A percentile compares a stretch with the other conserved stretches of the same genome.
These are phyloP conservation scores for Pygoscelis antarcticus DNA, from an alignment of 2,113 vertebrate species.

Conservation along the genomic window DNA sequence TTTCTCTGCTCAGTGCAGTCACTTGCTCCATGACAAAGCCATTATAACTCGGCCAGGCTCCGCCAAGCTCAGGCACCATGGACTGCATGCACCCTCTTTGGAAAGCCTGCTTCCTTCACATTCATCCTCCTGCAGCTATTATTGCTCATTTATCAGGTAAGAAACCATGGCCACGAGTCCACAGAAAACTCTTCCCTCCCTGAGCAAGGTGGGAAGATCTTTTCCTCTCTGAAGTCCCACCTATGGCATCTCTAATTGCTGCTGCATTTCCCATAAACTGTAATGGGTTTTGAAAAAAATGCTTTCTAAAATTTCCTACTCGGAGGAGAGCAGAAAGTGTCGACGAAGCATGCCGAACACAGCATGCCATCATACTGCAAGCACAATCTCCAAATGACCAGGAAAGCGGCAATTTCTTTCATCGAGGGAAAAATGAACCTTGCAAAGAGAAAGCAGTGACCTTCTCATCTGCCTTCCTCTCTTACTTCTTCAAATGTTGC, in stretches of 20 bases:
- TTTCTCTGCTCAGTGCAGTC: not conserved
- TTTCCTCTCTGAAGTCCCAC: not conserved
- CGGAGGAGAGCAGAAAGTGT: not conserved
- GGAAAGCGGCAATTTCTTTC: not conserved
- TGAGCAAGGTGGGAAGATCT: not conserved
- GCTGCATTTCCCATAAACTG: not conserved
- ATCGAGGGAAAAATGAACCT: not conserved
- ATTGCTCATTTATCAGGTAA: not conserved
- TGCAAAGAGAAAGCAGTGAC: not conserved
- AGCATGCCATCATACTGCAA: not conserved
- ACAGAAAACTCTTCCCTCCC: not conserved
- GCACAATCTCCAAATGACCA: not conserved
- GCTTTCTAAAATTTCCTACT: not conserved
- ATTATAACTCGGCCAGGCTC: not conserved
- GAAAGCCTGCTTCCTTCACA: not conserved
- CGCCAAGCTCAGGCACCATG: not conserved
- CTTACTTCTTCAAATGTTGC: not conserved
- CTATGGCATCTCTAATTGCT: not conserved
- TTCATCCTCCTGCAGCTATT: not conserved
- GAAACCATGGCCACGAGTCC: not conserved
- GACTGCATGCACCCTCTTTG: not conserved
- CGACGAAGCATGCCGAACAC: rapidly evolving
- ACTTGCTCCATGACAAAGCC: not conserved
- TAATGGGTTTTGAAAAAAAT: not conserved
- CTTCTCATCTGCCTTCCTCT: not conserved